Evolutionary conservation across 2,113 vertebrate genomes (phyloP).

Genomic region (Struthio camelus): DNA sequence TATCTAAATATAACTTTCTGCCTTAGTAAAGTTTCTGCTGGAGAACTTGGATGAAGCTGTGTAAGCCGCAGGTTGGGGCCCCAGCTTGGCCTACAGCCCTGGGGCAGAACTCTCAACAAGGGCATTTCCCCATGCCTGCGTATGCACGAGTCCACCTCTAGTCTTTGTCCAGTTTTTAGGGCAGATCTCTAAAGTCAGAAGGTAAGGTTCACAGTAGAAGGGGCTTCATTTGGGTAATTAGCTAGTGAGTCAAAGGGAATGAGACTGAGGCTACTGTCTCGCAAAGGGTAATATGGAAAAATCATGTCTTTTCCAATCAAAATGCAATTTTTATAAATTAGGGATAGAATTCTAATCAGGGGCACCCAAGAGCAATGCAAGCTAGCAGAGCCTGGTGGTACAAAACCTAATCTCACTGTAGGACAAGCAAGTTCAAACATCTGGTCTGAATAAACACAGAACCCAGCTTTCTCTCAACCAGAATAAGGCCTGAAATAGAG

Average conservation of each 20-base stretch:
- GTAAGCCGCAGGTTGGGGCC: not conserved
- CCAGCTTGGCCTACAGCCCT: not conserved
- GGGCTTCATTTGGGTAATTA: not conserved
- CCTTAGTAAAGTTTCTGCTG: not conserved
- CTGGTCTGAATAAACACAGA: not conserved
- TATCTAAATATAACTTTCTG: not conserved
- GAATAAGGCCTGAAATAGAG: not conserved
- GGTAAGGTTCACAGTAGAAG: not conserved
- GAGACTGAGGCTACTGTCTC: not conserved
- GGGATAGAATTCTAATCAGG: too few species aligned
- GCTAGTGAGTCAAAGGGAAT: not conserved
- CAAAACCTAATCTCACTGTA: not conserved
- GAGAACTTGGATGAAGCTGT: not conserved
- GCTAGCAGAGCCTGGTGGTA: not conserved
- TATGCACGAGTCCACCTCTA: not conserved
- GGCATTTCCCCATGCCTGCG: rapidly evolving
- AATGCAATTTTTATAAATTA: not conserved
- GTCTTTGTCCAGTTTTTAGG: not conserved
- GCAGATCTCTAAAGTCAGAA: not conserved
- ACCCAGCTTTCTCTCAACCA: not conserved
- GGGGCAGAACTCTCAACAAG: not conserved
- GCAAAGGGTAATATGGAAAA: not conserved
- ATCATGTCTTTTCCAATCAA: not conserved
- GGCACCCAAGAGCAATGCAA: not conserved
- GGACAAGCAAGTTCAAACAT: not conserved